Base-by-base conservation (phyloP, 2,797 vertebrate genomes). In the Anniella stebbinsi region DNA sequence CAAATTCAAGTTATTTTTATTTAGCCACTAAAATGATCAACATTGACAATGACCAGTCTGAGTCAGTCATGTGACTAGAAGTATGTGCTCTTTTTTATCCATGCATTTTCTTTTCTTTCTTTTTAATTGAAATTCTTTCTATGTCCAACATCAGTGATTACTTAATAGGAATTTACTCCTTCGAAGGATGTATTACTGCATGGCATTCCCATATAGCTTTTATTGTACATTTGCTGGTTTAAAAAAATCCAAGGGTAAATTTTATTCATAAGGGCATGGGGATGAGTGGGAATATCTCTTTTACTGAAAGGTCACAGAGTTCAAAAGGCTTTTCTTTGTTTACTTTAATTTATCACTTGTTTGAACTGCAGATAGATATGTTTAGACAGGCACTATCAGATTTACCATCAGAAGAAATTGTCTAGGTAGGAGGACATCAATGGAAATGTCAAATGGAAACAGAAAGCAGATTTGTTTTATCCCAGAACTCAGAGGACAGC, bases 321-420 rank as follows among this genome's bases (percentile, higher is more conserved):
- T 95, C 86, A 81, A 36, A 25, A 54, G 33, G 7, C 57, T 94
- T 91, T 94, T 13, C 54, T 92, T 92, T 90, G 1, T 88, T 91
- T 77, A 38, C 18, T 92, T 89, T 82, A 90, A 60, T 25, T 28
- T 91, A 63, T 21, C 1, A 36, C 5, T 89, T 89, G 67, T 76
- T 93, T 91, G 12, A 94, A 4, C 87, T 93, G 93, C 81, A 92
- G 82, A 45, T 70, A 85, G 66, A 60, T 5, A 38, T n/a, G 4
- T 91, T 90, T 86, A 92, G 90, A 60, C 57, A 28, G 38, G 2
- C 6, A 77, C 0, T 86, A 57, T 72, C 36, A 78, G 87, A 89
- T 91, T 92, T 80, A 2, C 87, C 41, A 30, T 23, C 81, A 78
- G 85, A 83, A 88, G 2, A 75, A 86, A 86, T 30, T 30, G 30